phyloP scores from a whole-genome alignment of 2,113 vertebrate genomes.

The Rhagologus leucostigma region DNA sequence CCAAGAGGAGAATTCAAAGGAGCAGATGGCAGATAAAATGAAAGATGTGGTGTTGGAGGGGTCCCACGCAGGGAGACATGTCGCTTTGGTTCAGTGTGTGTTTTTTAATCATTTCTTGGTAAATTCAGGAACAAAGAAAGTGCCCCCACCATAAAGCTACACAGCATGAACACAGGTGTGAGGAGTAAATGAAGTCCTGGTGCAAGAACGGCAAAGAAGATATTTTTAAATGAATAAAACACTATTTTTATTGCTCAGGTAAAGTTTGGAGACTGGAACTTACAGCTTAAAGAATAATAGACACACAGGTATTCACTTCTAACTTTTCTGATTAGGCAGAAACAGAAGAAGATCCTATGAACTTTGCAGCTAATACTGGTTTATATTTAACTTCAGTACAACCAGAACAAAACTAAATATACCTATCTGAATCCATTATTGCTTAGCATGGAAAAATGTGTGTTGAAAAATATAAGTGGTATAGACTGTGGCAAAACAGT shows the following conservation, averaged over 20 bases:
- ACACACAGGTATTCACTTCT: background rate
- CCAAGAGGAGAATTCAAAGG: background rate
- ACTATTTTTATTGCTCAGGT: background rate
- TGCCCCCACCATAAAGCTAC: background rate
- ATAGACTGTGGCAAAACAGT: background rate
- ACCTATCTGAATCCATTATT: background rate
- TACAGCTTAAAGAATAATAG: background rate
- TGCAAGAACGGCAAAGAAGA: background rate
- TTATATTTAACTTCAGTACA: background rate
- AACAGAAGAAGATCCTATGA: background rate
- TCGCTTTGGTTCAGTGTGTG: accelerated
- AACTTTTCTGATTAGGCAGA: background rate
- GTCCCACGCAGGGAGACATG: background rate
- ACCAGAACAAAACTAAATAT: background rate
- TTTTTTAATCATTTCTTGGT: background rate
- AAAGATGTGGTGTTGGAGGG: background rate
- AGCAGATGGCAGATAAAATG: slow-evolving; percentile 1
- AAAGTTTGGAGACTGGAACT: background rate
- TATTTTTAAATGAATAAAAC: background rate
- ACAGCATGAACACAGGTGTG: accelerated
- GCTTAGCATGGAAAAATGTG: background rate
- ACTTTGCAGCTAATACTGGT: background rate
- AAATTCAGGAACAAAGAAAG: background rate
- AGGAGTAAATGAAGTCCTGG: background rate
- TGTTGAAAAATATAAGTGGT: background rate